A percentile compares a stretch with the other conserved stretches of the same genome.
Evolutionary conservation across 2,797 vertebrate genomes (phyloP).

Genomic region (Sebastes goodei): DNA sequence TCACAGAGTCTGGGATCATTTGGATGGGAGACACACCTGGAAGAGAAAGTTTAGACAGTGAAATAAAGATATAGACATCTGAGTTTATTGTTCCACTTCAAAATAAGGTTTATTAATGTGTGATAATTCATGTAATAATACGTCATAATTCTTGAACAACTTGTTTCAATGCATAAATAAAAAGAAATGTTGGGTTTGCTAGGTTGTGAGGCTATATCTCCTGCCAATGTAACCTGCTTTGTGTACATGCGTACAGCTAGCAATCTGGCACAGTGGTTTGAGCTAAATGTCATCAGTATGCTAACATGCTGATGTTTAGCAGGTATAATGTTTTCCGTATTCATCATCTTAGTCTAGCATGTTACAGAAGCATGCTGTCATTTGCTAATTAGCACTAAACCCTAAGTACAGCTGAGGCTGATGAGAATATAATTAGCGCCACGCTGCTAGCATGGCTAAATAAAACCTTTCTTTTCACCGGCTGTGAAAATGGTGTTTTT

Average conservation of each 20-base stretch:
- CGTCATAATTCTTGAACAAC: neutral
- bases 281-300: too few species aligned
- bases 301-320: too few species aligned
- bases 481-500: neutral
- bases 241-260: neutral
- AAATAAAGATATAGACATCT: neutral
- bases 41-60: conserved; percentile 1
- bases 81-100: neutral
- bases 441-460: too few species aligned
- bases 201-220: neutral
- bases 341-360: too few species aligned
- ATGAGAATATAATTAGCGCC: too few species aligned
- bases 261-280: neutral
- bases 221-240: neutral
- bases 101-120: neutral
- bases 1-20: conserved; percentile 66
- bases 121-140: neutral
- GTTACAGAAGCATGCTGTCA: too few species aligned
- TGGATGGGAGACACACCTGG: conserved; percentile 70
- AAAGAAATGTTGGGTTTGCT: neutral
- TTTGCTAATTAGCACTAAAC: too few species aligned
- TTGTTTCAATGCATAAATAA: neutral
- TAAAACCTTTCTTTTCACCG: too few species aligned
- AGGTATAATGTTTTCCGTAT: too few species aligned
- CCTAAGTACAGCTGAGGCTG: too few species aligned